Evolutionary conservation across 1,140 invertebrate species (phyloP).

Genomic region (Oncopeltus fasciatus): DNA sequence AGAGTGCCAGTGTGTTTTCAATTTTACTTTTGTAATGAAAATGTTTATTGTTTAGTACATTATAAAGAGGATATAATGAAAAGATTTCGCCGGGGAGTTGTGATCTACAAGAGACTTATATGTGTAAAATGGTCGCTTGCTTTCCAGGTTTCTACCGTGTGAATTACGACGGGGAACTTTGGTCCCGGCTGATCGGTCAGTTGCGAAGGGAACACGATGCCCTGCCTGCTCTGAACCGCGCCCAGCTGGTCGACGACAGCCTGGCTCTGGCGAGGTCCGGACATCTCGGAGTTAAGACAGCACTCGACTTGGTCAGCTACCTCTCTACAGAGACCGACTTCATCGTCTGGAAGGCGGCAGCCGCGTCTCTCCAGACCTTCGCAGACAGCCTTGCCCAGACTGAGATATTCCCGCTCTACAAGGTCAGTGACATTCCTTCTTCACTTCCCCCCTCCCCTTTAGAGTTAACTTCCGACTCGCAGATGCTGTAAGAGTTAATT

Average conservation of each 20-base stretch:
- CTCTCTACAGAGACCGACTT: not conserved
- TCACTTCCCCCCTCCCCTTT: not conserved
- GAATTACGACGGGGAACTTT: conserved; percentile 55
- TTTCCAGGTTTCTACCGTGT: conserved; percentile 49
- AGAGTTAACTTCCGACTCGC: not conserved
- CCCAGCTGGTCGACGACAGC: conserved; percentile 68
- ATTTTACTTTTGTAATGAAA: no score
- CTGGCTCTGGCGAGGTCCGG: conserved; percentile 52
- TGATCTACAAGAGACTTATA: no score
- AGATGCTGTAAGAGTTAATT: not conserved
- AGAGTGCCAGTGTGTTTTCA: no score
- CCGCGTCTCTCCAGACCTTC: not conserved
- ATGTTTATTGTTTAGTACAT: no score
- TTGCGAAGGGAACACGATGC: conserved; percentile 34
- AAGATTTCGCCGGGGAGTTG: no score
- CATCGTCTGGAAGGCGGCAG: not conserved
- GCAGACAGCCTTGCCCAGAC: not conserved
- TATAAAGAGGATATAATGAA: no score
- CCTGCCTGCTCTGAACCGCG: conserved; percentile 39
- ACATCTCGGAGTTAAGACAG: conserved; percentile 9
- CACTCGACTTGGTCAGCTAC: conserved; percentile 5
- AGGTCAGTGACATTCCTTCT: not conserved
- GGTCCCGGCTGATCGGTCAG: conserved; percentile 42
- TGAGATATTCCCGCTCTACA: not conserved
- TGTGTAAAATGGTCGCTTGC: no score